Conservation (phyloP, 1,140 invertebrate species). For the Manduca sexta region DNA sequence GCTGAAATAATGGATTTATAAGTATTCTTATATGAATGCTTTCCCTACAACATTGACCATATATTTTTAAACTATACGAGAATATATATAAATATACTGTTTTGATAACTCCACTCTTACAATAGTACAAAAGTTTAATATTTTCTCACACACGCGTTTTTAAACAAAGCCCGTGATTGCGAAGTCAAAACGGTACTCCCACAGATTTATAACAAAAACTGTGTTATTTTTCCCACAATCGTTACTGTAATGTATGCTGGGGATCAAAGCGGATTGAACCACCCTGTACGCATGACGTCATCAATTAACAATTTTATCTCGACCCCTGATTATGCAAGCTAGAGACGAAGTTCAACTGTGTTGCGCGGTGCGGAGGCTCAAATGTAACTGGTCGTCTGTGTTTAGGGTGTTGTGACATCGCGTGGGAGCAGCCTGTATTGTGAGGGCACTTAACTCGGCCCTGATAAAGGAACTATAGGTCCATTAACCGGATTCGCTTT, state of each 20-base stretch:
- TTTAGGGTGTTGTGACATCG: slow-evolving; percentile 66
- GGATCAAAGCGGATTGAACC: slow-evolving; percentile 60
- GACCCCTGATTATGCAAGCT: slow-evolving; percentile 21
- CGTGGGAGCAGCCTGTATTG: slow-evolving; percentile 65
- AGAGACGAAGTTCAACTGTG: neutral
- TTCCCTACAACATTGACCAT: too few species aligned
- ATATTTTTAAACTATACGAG: too few species aligned
- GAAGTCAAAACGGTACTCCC: slow-evolving; percentile 59
- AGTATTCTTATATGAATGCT: too few species aligned
- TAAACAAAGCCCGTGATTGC: slow-evolving; percentile 36
- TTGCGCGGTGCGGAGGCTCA: neutral
- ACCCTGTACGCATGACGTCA: slow-evolving; percentile 42
- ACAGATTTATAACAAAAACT: slow-evolving; percentile 67
- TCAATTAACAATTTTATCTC: slow-evolving; percentile 27
- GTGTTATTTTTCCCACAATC: slow-evolving; percentile 68
- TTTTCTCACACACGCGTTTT: neutral
- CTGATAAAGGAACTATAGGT: slow-evolving; percentile 68
- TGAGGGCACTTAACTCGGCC: slow-evolving; percentile 63
- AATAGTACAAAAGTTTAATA: too few species aligned
- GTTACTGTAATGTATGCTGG: slow-evolving; percentile 51
- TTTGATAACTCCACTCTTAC: too few species aligned
- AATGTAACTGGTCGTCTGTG: slow-evolving; percentile 1
- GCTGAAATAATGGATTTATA: too few species aligned
- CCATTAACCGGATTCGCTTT: slow-evolving; percentile 69
- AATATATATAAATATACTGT: too few species aligned